phyloP scores from a whole-genome alignment of 2,888 invertebrate species.

The Kryphioiulus occultus region DNA sequence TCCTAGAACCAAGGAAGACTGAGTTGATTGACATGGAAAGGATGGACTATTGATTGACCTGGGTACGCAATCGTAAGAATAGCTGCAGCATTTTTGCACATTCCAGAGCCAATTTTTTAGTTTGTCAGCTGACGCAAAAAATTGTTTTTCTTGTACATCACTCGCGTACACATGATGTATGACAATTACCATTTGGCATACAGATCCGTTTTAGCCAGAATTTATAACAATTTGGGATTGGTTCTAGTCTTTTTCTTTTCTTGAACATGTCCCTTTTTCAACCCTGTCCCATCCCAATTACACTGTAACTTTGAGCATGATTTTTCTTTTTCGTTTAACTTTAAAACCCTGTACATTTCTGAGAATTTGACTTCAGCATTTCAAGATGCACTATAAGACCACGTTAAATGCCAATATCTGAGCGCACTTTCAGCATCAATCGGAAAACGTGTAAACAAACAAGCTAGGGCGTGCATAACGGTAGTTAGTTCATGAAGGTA shows the following conservation, averaged over 20 bases:
- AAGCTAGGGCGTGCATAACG: not conserved
- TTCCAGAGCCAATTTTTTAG: not conserved
- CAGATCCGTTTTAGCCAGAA: no score
- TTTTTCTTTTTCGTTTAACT: no score
- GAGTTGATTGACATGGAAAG: not conserved
- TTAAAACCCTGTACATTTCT: no score
- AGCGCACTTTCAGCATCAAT: not conserved
- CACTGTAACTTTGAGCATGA: no score
- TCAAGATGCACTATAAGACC: not conserved
- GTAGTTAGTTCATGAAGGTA: constrained; percentile 31
- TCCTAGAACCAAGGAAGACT: not conserved
- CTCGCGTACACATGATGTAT: not conserved
- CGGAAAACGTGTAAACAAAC: not conserved
- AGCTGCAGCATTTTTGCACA: not conserved
- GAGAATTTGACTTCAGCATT: not conserved
- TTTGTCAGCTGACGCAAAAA: not conserved
- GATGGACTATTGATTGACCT: constrained; percentile 24
- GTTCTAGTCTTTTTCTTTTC: not conserved
- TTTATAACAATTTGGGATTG: no score
- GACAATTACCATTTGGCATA: no score
- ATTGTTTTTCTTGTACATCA: not conserved
- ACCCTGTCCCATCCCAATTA: no score
- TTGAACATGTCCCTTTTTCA: not conserved
- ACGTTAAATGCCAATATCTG: not conserved
- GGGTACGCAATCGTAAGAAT: not conserved